A percentile compares a stretch with the other conserved stretches of the same genome.
phyloP scores from a whole-genome alignment of 2,888 invertebrate genomes.

The Automeris io region DNA sequence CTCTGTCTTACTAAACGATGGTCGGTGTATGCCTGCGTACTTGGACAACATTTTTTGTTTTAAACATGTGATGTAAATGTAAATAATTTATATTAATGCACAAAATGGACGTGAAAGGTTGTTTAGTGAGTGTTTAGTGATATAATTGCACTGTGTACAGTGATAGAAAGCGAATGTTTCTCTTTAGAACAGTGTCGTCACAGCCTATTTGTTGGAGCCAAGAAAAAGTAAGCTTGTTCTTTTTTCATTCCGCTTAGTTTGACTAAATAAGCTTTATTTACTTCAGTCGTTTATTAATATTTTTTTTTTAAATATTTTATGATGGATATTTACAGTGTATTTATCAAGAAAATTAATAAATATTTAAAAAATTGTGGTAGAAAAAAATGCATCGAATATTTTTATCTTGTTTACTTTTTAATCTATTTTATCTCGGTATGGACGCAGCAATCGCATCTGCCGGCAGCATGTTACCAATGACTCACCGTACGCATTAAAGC shows the following conservation, averaged over 20 bases:
- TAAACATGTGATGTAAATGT: constrained; percentile 64
- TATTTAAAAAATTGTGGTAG: neutral
- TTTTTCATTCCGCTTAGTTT: too few relatives aligned
- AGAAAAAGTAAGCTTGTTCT: constrained; percentile 15
- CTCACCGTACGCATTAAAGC: constrained; percentile 1
- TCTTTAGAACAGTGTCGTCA: constrained; percentile 10
- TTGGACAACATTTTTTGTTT: constrained; percentile 16
- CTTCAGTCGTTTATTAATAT: too few relatives aligned
- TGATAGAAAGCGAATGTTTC: constrained; percentile 18
- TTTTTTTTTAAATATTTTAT: neutral
- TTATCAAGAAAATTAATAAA: too few relatives aligned
- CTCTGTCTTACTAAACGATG: constrained; percentile 29
- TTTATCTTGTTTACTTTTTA: neutral
- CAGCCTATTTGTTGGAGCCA: constrained; percentile 13
- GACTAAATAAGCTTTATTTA: too few relatives aligned
- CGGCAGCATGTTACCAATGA: neutral
- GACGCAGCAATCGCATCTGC: constrained; percentile 4
- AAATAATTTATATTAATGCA: constrained; percentile 51
- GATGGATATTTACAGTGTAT: neutral
- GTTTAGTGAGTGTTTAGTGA: constrained; percentile 51
- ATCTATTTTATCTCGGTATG: too few relatives aligned
- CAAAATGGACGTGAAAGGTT: constrained; percentile 62
- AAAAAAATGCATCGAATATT: neutral
- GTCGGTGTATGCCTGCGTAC: constrained; percentile 8
- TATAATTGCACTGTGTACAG: constrained; percentile 30